Percentiles rank a stretch among this genome's conserved stretches.
These are phyloP conservation scores for Panagrolaimus sp. DNA, from an alignment of 1,140 invertebrate genomes.

Conservation along the genomic window DNA sequence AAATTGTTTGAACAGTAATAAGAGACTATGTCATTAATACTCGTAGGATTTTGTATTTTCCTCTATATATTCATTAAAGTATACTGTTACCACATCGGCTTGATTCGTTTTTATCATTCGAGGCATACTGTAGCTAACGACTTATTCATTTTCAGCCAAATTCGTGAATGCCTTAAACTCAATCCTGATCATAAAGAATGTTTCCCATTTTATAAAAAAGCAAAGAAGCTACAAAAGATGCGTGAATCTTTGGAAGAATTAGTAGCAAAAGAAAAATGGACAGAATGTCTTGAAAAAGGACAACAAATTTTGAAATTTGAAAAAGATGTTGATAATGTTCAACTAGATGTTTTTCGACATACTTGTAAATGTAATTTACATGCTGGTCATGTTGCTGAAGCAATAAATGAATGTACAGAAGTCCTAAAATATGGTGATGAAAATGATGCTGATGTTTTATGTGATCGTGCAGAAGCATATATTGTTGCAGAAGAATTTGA, in stretches of 20 bases:
- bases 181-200: slow-evolving; percentile 96
- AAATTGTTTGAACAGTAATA: too few species aligned
- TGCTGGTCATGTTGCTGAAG: slow-evolving; percentile 64
- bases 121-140: slow-evolving; percentile 11
- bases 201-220: slow-evolving; percentile 89
- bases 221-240: slow-evolving; percentile 88
- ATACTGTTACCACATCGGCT: too few species aligned
- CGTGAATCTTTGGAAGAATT: slow-evolving; percentile 70
- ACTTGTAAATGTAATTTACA: slow-evolving; percentile 61
- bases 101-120: too few species aligned
- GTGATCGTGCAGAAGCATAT: slow-evolving; percentile 86
- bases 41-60: too few species aligned
- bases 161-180: slow-evolving; percentile 90
- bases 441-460: slow-evolving; percentile 72
- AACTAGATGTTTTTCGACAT: slow-evolving; percentile 67
- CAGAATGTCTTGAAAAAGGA: slow-evolving; percentile 71
- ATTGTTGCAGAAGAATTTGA: slow-evolving; percentile 82
- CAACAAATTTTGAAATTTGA: slow-evolving; percentile 69
- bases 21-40: too few species aligned
- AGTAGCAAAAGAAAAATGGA: slow-evolving; percentile 68
- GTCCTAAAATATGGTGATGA: slow-evolving; percentile 71
- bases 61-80: too few species aligned
- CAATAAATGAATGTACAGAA: slow-evolving; percentile 71
- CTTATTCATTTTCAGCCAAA: slow-evolving; percentile 66
- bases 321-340: slow-evolving; percentile 68